Evolutionary conservation across 2,888 invertebrate genomes (phyloP).

Genomic region (Salpingus planirostris): DNA sequence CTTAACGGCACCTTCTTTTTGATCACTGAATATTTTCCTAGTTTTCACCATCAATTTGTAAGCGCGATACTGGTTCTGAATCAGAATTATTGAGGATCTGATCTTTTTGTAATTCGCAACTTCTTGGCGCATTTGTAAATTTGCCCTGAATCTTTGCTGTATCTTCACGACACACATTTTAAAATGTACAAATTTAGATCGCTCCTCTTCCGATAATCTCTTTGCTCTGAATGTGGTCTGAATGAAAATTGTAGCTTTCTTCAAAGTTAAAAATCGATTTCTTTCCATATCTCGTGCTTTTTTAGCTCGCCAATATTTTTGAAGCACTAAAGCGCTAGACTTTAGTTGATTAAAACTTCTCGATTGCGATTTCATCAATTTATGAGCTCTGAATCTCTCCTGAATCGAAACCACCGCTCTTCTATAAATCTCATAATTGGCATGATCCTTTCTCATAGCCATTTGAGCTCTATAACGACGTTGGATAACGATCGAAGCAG

Average conservation of each 20-base stretch:
- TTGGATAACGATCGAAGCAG: neutral
- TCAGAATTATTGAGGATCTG: constrained; percentile 1
- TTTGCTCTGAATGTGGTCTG: constrained; percentile 33
- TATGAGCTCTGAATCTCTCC: constrained; percentile 36
- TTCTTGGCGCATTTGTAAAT: neutral
- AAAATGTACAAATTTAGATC: neutral
- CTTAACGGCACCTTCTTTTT: neutral
- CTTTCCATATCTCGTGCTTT: constrained; percentile 29
- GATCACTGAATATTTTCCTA: too few relatives aligned
- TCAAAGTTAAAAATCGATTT: constrained; percentile 29
- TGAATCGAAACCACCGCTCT: constrained; percentile 25
- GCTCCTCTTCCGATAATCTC: neutral
- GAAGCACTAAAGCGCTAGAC: constrained; percentile 19
- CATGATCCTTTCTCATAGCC: constrained; percentile 2
- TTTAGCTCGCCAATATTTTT: constrained; percentile 32
- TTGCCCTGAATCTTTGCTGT: constrained; percentile 1
- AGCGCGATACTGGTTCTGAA: constrained; percentile 20
- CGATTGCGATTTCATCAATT: constrained; percentile 29
- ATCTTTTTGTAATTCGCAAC: too few relatives aligned
- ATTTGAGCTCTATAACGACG: constrained; percentile 10
- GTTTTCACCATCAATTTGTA: constrained; percentile 33
- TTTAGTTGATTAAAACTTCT: constrained; percentile 7
- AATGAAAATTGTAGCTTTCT: constrained; percentile 2
- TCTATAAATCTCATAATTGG: constrained; percentile 3
- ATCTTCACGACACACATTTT: neutral